Evolutionary conservation across 2,888 invertebrate species (phyloP).

Genomic region (Parnassius glacialis): DNA sequence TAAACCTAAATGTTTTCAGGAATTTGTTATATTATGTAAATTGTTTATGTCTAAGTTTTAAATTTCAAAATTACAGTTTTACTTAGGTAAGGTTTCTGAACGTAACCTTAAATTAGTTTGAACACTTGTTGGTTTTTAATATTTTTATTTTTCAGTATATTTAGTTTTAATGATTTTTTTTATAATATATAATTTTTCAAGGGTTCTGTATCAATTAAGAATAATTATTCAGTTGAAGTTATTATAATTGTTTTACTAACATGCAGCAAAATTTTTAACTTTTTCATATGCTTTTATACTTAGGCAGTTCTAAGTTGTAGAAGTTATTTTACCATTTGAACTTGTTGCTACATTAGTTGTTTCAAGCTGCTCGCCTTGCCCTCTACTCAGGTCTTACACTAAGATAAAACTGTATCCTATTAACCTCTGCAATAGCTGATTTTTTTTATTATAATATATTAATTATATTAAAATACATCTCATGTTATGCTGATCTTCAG

Average conservation of each 20-base stretch:
- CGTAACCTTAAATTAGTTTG: conserved; percentile 60
- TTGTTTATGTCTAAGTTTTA: conserved; percentile 12
- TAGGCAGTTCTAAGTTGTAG: not conserved
- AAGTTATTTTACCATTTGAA: too few species aligned
- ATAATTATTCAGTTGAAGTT: not conserved
- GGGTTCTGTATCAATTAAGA: conserved; percentile 18
- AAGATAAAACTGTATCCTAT: too few species aligned
- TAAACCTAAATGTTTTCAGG: conserved; percentile 58
- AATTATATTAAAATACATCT: too few species aligned
- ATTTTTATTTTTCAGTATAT: conserved; percentile 8
- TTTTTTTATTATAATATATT: too few species aligned
- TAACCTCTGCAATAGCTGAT: too few species aligned
- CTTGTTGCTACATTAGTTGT: too few species aligned
- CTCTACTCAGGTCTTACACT: too few species aligned
- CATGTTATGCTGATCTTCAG: too few species aligned
- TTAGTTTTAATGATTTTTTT: conserved; percentile 30
- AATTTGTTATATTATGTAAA: conserved; percentile 26
- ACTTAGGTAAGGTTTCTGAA: conserved; percentile 72
- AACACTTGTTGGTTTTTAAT: conserved; percentile 23
- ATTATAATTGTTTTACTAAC: too few species aligned
- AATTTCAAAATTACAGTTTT: conserved; percentile 30
- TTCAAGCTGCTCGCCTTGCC: too few species aligned
- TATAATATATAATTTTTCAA: conserved; percentile 31
- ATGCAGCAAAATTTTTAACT: too few species aligned
- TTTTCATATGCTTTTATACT: not conserved